Percentiles rank a stretch among this genome's conserved stretches.
phyloP scores from a whole-genome alignment of 2,888 invertebrate species.

The Calliphora vomitoria region DNA sequence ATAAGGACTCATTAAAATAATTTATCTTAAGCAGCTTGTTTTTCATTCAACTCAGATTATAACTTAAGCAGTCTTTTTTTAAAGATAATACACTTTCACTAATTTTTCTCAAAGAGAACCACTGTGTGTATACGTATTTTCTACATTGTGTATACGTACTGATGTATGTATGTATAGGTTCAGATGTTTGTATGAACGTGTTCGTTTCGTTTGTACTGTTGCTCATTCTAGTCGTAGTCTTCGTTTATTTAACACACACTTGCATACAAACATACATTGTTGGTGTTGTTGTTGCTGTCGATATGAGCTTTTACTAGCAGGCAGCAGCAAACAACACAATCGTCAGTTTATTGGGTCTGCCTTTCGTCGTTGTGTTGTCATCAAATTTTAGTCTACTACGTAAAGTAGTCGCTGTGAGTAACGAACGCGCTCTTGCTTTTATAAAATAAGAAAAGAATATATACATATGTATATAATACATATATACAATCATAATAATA shows the following conservation, averaged over 20 bases:
- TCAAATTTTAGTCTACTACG: slow-evolving; percentile 73
- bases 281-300: slow-evolving; percentile 12
- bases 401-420: slow-evolving; percentile 72
- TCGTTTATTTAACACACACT: slow-evolving; percentile 4
- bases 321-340: slow-evolving; percentile 24
- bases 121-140: slow-evolving; percentile 43
- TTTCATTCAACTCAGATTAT: too few relatives aligned
- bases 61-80: too few relatives aligned
- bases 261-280: background rate
- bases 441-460: slow-evolving; percentile 41
- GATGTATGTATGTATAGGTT: slow-evolving; percentile 13
- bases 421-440: slow-evolving; percentile 59
- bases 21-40: too few relatives aligned
- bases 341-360: slow-evolving; percentile 66
- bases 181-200: slow-evolving; percentile 14
- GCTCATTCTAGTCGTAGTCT: slow-evolving; percentile 57
- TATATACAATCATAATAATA: slow-evolving; percentile 41
- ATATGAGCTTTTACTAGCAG: slow-evolving; percentile 50
- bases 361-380: slow-evolving; percentile 70
- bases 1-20: too few relatives aligned
- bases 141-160: slow-evolving; percentile 17
- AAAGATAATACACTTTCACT: background rate
- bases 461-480: slow-evolving; percentile 25
- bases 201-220: slow-evolving; percentile 47
- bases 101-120: background rate